These are phyloP conservation scores for Hyposoter dolosus DNA, from an alignment of 2,888 invertebrate genomes.

Conservation along the genomic window DNA sequence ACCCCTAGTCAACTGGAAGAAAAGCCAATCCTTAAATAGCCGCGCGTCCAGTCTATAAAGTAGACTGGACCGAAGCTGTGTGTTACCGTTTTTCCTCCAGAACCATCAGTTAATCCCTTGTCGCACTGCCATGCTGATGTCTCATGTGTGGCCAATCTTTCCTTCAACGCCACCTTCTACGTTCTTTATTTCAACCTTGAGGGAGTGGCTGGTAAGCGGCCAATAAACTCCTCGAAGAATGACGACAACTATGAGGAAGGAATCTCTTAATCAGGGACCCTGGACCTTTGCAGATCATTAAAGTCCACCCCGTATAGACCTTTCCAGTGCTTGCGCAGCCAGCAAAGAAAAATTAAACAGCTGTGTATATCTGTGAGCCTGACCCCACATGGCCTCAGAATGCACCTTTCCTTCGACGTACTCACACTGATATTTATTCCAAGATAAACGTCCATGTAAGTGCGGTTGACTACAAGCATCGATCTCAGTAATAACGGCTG, in stretches of 20 bases:
- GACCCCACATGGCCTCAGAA: constrained; percentile 74
- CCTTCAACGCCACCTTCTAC: constrained; percentile 32
- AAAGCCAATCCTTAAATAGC: background rate
- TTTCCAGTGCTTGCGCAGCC: constrained; percentile 2
- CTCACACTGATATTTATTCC: constrained; percentile 34
- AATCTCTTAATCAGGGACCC: constrained; percentile 81
- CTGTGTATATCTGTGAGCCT: constrained; percentile 76
- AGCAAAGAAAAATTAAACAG: constrained; percentile 60
- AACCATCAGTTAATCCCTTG: background rate
- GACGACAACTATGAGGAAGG: constrained; percentile 76
- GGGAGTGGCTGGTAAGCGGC: constrained; percentile 40
- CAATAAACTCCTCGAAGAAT: constrained; percentile 63
- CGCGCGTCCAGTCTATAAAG: background rate
- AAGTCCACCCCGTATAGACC: constrained; percentile 75
- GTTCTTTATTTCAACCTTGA: constrained; percentile 17
- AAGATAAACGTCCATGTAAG: constrained; percentile 19
- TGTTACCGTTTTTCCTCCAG: background rate
- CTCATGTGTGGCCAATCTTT: constrained; percentile 14
- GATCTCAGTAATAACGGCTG: background rate
- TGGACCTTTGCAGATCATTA: constrained; percentile 78
- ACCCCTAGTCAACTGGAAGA: constrained; percentile 71
- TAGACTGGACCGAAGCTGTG: background rate
- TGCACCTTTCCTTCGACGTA: constrained; percentile 45
- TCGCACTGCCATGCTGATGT: constrained; percentile 20
- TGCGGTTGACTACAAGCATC: background rate